Percentiles rank a stretch among this genome's conserved stretches.
Evolutionary conservation across 92 coral and sea anemone species (phyloP).

Genomic region (Epizoanthus stellaris): DNA sequence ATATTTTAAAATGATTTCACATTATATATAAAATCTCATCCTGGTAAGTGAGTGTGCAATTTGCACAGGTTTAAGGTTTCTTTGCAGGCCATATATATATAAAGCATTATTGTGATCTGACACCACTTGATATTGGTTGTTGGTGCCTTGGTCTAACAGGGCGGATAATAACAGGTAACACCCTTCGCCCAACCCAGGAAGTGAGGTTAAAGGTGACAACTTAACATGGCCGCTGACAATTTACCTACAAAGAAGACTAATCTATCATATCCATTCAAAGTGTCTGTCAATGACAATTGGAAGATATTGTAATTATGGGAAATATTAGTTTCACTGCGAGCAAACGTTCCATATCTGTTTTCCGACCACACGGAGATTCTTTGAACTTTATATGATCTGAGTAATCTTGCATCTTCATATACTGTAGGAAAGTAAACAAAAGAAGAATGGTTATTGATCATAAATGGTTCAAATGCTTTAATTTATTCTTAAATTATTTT

Average conservation of each 20-base stretch:
- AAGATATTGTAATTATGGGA: constrained; percentile 21
- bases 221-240: constrained; percentile 41
- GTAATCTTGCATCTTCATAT: neutral
- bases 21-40: too few relatives aligned
- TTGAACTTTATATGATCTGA: neutral
- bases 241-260: constrained; percentile 11
- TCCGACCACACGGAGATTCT: constrained; percentile 16
- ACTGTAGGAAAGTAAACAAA: too few relatives aligned
- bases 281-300: constrained; percentile 19
- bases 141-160: constrained; percentile 6
- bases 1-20: too few relatives aligned
- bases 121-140: constrained; percentile 9
- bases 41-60: neutral
- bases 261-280: constrained; percentile 32
- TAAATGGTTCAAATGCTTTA: too few relatives aligned
- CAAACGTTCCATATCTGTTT: neutral
- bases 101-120: neutral
- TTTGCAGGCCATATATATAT: neutral
- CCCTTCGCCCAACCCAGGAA: constrained; percentile 49
- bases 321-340: neutral
- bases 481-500: neutral
- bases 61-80: neutral
- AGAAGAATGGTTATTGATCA: too few relatives aligned
- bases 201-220: constrained; percentile 21
- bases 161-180: constrained; percentile 23